Evolutionary conservation across 2,113 vertebrate species (phyloP).

Genomic region (Bagarius yarrelli): DNA sequence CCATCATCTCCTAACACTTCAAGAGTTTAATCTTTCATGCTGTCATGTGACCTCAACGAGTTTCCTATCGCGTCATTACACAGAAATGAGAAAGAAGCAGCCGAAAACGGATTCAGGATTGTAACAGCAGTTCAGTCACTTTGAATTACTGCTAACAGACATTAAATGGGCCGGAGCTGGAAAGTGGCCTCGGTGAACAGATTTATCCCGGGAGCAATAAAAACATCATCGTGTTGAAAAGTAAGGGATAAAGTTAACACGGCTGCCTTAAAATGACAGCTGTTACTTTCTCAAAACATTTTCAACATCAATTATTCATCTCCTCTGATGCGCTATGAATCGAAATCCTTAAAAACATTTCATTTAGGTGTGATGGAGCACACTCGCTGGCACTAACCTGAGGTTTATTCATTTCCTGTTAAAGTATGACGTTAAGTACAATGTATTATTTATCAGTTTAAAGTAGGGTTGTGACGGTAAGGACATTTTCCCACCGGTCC

Average conservation of each 20-base stretch:
- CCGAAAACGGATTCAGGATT: neutral
- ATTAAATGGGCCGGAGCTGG: neutral
- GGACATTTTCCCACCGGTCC: too few relatives aligned
- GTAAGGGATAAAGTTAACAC: neutral
- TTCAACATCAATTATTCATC: conserved; percentile 17
- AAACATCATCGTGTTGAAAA: neutral
- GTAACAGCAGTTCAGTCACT: conserved; percentile 5
- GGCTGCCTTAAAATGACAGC: neutral
- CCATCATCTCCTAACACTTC: neutral
- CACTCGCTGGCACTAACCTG: too few relatives aligned
- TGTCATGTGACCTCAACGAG: neutral
- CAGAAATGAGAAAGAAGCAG: neutral
- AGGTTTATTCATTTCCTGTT: too few relatives aligned
- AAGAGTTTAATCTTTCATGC: neutral
- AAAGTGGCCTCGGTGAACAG: neutral
- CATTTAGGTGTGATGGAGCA: too few relatives aligned
- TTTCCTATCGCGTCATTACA: neutral
- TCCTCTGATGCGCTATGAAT: neutral
- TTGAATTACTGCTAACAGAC: neutral
- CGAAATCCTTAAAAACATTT: neutral
- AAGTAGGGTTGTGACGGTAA: too few relatives aligned
- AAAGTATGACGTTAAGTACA: too few relatives aligned
- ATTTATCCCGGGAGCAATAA: neutral
- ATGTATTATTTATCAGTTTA: too few relatives aligned
- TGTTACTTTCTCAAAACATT: neutral